A percentile compares a stretch with the other conserved stretches of the same genome.
These are phyloP conservation scores for Corydoras maculifer DNA, from an alignment of 2,113 vertebrate genomes.

Conservation along the genomic window DNA sequence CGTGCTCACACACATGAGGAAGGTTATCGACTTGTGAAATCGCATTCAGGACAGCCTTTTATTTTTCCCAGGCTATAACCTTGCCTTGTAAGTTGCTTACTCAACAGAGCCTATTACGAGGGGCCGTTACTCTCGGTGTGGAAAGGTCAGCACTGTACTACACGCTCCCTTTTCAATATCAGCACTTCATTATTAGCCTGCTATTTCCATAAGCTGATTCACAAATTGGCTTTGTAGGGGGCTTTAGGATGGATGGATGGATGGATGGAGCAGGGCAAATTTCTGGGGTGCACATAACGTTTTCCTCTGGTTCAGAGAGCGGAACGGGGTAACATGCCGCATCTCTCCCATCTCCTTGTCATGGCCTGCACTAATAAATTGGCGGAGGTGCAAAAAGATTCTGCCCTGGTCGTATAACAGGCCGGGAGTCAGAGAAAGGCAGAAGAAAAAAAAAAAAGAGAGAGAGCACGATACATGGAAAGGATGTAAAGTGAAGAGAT, in stretches of 20 bases:
- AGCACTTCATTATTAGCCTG: constrained; percentile 55
- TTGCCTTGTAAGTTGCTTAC: constrained; percentile 69
- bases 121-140: constrained; percentile 49
- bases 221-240: constrained; percentile 55
- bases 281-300: constrained; percentile 43
- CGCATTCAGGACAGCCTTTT: constrained; percentile 53
- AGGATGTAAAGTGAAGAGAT: constrained; percentile 45
- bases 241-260: neutral
- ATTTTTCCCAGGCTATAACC: constrained; percentile 51
- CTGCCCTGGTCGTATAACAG: constrained; percentile 22
- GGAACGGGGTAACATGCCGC: constrained; percentile 34
- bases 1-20: constrained; percentile 16
- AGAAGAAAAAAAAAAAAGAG: neutral
- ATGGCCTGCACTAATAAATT: constrained; percentile 54
- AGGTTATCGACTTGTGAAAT: constrained; percentile 66
- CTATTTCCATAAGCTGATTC: constrained; percentile 65
- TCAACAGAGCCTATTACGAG: constrained; percentile 68
- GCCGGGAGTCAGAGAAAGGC: neutral
- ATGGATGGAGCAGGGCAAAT: neutral
- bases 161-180: constrained; percentile 54
- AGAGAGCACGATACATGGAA: neutral
- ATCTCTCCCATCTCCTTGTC: constrained; percentile 28
- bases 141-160: constrained; percentile 65
- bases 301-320: constrained; percentile 29
- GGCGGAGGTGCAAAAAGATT: constrained; percentile 52